Conservation (phyloP, 2,797 vertebrate genomes). For the Gambusia yucatana region DNA sequence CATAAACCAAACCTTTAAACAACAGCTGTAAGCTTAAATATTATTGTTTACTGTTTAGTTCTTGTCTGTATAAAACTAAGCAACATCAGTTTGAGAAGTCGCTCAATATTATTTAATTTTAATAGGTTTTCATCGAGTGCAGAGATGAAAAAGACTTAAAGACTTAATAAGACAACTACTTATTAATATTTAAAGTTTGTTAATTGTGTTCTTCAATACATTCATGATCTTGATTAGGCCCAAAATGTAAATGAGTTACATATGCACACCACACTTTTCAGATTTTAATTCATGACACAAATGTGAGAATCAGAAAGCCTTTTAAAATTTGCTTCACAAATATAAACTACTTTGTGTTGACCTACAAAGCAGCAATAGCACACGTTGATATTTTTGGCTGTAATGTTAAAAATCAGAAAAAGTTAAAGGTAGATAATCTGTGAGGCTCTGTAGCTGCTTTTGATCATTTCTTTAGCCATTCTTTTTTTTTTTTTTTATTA, state of each 20-base stretch:
- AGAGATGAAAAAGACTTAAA: too few relatives aligned
- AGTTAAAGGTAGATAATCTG: neutral
- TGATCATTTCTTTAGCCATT: neutral
- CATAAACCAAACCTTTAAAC: too few relatives aligned
- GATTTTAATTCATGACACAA: neutral
- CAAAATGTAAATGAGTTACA: neutral
- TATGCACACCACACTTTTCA: neutral
- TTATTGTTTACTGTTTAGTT: too few relatives aligned
- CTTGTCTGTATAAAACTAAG: too few relatives aligned
- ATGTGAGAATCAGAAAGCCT: neutral
- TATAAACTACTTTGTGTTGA: neutral
- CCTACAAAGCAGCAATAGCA: neutral
- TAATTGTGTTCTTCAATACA: too few relatives aligned
- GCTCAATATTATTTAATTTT: too few relatives aligned
- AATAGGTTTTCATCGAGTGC: too few relatives aligned
- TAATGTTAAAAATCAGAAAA: neutral
- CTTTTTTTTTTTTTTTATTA: slow-evolving; percentile 1
- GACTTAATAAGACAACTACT: too few relatives aligned
- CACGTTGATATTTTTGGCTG: neutral
- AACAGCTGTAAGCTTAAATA: too few relatives aligned
- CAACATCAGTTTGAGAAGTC: too few relatives aligned
- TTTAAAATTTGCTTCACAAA: neutral
- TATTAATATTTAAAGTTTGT: too few relatives aligned
- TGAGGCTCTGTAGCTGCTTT: neutral
- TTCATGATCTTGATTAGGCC: too few relatives aligned